Conservation (phyloP, 2,113 vertebrate genomes). For the Amphiprion ocellaris region DNA sequence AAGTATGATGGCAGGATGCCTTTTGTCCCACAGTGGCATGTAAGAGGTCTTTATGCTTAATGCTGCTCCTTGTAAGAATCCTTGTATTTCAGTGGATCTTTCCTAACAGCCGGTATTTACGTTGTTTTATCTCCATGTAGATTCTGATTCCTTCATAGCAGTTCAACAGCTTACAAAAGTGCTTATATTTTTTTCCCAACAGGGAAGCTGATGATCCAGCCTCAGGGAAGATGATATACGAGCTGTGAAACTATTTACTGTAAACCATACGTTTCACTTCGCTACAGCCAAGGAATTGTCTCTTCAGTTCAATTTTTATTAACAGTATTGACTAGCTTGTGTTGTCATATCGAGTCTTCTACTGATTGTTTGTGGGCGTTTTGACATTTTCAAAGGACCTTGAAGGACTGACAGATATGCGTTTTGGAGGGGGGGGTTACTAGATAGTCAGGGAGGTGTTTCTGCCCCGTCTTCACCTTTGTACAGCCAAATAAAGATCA, state of each 20-base stretch:
- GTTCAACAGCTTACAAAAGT: neutral
- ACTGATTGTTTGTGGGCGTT: conserved; percentile 47
- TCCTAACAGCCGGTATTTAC: neutral
- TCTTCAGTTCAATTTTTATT: conserved; percentile 17
- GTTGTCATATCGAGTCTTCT: conserved; percentile 36
- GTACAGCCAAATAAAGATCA: conserved; percentile 67
- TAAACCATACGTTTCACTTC: conserved; percentile 34
- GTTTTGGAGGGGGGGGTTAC: neutral
- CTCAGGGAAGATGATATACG: conserved; percentile 10
- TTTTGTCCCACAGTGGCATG: conserved; percentile 6
- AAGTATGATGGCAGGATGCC: neutral
- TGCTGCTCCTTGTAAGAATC: neutral
- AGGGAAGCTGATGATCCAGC: conserved; percentile 21
- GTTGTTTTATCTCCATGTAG: conserved; percentile 11
- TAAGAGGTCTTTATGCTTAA: neutral
- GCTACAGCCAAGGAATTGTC: neutral
- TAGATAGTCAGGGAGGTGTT: neutral
- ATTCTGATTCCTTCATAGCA: conserved; percentile 4
- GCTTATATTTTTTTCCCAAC: conserved; percentile 12
- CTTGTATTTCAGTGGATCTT: neutral
- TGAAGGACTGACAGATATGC: conserved; percentile 40
- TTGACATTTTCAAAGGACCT: conserved; percentile 43
- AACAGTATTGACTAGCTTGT: conserved; percentile 26
- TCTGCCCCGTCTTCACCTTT: conserved; percentile 30
- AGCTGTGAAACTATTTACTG: conserved; percentile 24